Percentiles rank a stretch among this genome's conserved stretches.
Evolutionary conservation across 2,888 invertebrate species (phyloP).

Genomic region (Heliconius erato): DNA sequence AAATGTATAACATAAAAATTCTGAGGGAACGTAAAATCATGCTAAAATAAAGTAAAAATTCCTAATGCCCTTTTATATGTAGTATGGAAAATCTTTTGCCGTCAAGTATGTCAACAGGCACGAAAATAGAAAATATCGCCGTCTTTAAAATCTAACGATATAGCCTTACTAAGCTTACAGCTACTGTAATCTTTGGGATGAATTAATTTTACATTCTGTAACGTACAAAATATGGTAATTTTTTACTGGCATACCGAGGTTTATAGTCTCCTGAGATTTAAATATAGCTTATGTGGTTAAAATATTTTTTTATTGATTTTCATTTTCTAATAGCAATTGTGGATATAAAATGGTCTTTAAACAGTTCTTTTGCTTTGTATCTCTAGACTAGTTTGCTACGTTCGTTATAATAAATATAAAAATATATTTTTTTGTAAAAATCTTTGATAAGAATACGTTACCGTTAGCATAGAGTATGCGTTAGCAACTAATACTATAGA

Average conservation of each 20-base stretch:
- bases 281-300: constrained; percentile 18
- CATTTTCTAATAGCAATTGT: not conserved
- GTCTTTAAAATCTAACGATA: constrained; percentile 18
- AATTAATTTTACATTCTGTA: constrained; percentile 29
- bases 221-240: constrained; percentile 33
- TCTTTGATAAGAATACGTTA: not conserved
- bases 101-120: constrained; percentile 23
- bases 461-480: too few relatives aligned
- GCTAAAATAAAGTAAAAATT: not conserved
- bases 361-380: not conserved
- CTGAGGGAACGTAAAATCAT: not conserved
- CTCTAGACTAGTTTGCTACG: not conserved
- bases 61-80: constrained; percentile 4
- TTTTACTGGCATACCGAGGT: constrained; percentile 20
- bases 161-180: constrained; percentile 17
- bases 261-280: constrained; percentile 32
- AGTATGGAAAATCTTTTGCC: not conserved
- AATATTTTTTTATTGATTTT: not conserved
- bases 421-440: not conserved
- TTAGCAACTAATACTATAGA: too few relatives aligned
- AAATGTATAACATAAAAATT: not conserved
- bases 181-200: constrained; percentile 34
- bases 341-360: not conserved
- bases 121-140: constrained; percentile 12
- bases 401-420: too few relatives aligned